Evolutionary conservation across 2,113 vertebrate species (phyloP).

Genomic region (Ammodytes marinus): DNA sequence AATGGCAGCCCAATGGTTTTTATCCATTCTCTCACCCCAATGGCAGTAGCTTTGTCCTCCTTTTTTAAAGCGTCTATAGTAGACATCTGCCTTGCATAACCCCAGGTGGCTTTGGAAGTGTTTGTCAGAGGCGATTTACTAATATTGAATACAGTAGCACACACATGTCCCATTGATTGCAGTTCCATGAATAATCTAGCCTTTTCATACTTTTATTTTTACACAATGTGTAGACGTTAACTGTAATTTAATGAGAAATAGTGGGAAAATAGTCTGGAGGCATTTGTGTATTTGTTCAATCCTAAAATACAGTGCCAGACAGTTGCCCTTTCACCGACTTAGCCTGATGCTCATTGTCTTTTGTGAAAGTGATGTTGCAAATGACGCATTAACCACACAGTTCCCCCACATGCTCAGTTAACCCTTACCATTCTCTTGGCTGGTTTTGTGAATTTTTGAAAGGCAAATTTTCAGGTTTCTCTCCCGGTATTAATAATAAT

Average conservation of each 20-base stretch:
- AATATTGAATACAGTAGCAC: slow-evolving; percentile 21
- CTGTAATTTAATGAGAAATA: slow-evolving; percentile 11
- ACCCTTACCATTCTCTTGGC: slow-evolving; percentile 43
- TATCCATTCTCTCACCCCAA: slow-evolving; percentile 30
- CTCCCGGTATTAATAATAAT: slow-evolving; percentile 63
- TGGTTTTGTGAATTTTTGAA: slow-evolving; percentile 43
- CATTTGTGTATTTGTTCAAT: slow-evolving; percentile 23
- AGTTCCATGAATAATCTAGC: slow-evolving; percentile 13
- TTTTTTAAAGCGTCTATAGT: slow-evolving; percentile 34
- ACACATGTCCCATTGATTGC: slow-evolving; percentile 33
- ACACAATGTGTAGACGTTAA: not conserved
- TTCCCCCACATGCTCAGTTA: slow-evolving; percentile 16
- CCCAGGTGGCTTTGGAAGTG: slow-evolving; percentile 52
- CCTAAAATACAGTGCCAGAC: slow-evolving; percentile 9
- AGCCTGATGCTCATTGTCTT: slow-evolving; percentile 20
- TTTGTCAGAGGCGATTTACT: slow-evolving; percentile 37
- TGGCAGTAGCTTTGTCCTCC: slow-evolving; percentile 66
- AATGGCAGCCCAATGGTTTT: slow-evolving; percentile 44
- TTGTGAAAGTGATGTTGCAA: slow-evolving; percentile 39
- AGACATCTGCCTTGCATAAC: slow-evolving; percentile 43
- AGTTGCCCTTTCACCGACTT: slow-evolving; percentile 15
- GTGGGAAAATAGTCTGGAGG: not conserved
- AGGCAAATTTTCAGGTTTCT: slow-evolving; percentile 59
- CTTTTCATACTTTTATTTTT: slow-evolving; percentile 11
- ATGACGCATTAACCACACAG: slow-evolving; percentile 15